Base-by-base conservation (phyloP, 2,888 invertebrate species). In the Mesorhabditis spiculigera region DNA sequence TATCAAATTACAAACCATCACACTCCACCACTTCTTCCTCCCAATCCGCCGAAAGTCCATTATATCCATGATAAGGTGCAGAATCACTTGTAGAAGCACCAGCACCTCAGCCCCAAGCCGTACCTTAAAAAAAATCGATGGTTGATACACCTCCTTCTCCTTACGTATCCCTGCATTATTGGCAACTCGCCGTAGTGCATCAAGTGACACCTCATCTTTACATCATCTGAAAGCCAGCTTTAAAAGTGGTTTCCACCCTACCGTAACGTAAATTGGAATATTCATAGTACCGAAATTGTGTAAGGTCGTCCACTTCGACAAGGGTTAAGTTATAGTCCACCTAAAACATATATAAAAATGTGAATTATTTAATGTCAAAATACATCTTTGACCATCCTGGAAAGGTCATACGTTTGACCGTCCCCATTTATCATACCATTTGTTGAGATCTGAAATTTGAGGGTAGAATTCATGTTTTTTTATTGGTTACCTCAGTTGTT, bases 21-120 rank as follows among this genome's bases (percentile, higher is more conserved):
- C 95, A 86, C 94, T 94, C 75, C 95, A 91, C 84, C 84, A 84
- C 43, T 81, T 77, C 42, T 77, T 75, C 43, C 76, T 65, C 13
- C 84, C 84, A 41, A 82, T 82, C 65, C 79, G 69, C 45, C 73
- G 72, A 43, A 84, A 79, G 61, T 84, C 83, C 6, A 73, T 43
- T 5, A 74, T 61, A 64, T 85, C 83, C 8, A 80, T 70, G 13
- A 73, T 45, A 41, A 85, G 69, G 65, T 83, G 82, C 43, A 75
- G 28, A 13, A 79, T 8, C 42, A 79, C 76, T 45, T 74, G 75
- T 5, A 77, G n/a, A 6, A 83, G 45, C 8, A 81, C 79, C 10
- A 79, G 45, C 4, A 74, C 65, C 66, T 84, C 83, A 63, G 78
- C 79, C 62, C 73, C 67, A 43, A 84, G 61, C 8, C 83, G 79